Base-by-base conservation (phyloP, 1,140 invertebrate genomes). In the Colletes latitarsis region DNA sequence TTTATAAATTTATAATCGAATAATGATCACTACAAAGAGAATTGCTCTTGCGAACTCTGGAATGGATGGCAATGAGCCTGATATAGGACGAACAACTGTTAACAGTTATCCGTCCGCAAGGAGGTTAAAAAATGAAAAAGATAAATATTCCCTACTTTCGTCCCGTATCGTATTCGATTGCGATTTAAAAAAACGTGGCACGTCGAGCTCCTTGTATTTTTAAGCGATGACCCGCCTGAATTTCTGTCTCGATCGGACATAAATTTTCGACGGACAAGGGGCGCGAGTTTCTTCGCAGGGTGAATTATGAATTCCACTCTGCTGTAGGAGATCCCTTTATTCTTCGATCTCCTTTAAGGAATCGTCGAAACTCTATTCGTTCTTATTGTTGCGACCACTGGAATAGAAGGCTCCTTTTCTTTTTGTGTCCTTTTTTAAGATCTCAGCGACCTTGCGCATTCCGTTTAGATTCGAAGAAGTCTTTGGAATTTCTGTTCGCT, bases 331-430 rank as follows among this genome's bases (percentile, higher is more conserved):
- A 39, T 14, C 53, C 75, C 17, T 77, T 70, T 77, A 77, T 77
- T 77, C 75, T 70, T 77, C 75, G 75, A 77, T 77, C 66, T 49
- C 43, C 75, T 70, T 70, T 77, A 66, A 77, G 39, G 75, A 77
- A 77, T 77, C 75, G 75, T 60, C 46, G 66, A 70, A 77, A 70
- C 53, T 49, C 43, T 55, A 4, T 60, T 58, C 41, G 55, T 60
- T 30, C 30, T 30, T 30, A 77, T 70, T 70, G 30, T 46, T 17
- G 30, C 55, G 53, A 60, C 52, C 52, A 43, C 63, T 46, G 52
- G 41, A 43, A 76, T n/a, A 58, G 53, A 69, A 68, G 53, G 15
- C 21, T 58, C 3, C 30, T 9, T 15, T 8, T 9, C 12, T 39
- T 76, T 57, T 30, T 49, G n/a, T 17, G 41, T 15, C 41, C 52